Percentiles rank a stretch among this genome's conserved stretches.
Conservation (phyloP, 2,888 invertebrate genomes). For the Tipula confusa region DNA sequence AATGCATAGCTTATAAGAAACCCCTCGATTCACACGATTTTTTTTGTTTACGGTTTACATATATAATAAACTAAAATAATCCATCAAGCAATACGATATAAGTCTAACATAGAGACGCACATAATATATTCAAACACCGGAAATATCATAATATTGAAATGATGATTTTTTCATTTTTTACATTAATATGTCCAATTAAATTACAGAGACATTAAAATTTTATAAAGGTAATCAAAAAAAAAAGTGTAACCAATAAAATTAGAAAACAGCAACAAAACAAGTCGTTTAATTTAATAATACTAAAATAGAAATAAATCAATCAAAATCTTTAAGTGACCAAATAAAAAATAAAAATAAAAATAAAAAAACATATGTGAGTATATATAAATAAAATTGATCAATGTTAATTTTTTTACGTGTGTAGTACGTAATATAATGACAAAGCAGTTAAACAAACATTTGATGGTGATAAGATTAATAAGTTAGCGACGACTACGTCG, state of each 20-base stretch:
- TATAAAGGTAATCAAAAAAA: slow-evolving; percentile 25
- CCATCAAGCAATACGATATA: neutral
- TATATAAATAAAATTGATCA: neutral
- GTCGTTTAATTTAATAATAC: neutral
- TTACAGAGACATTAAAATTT: slow-evolving; percentile 25
- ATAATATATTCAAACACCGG: slow-evolving; percentile 9
- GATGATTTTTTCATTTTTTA: neutral
- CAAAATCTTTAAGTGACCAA: neutral
- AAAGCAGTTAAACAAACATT: neutral
- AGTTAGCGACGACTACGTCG: neutral
- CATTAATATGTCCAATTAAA: neutral
- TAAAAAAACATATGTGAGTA: neutral
- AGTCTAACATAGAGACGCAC: neutral
- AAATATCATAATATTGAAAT: slow-evolving; percentile 16
- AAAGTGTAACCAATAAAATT: neutral
- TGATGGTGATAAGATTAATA: neutral
- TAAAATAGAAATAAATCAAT: slow-evolving; percentile 16
- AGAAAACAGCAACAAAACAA: neutral
- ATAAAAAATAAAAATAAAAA: neutral
- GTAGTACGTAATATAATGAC: neutral
- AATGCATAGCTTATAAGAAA: too few species aligned
- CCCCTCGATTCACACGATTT: neutral
- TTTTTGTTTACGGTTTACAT: neutral
- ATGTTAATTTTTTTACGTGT: neutral
- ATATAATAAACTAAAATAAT: neutral